Evolutionary conservation across 2,797 vertebrate species (phyloP).

Genomic region (Squalus acanthias): DNA sequence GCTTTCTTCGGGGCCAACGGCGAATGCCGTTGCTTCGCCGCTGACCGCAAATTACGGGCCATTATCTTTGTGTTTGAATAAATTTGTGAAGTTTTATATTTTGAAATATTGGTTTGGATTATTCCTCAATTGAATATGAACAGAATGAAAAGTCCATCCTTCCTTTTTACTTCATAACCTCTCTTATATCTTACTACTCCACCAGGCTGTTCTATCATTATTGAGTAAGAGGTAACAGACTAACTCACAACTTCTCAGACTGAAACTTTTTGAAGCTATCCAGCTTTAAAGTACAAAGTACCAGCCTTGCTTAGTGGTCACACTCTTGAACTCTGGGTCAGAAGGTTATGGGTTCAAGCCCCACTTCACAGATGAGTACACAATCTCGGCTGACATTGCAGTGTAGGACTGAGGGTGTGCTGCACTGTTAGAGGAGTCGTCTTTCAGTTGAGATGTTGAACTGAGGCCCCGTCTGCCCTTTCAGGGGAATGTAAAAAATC

Average conservation of each 20-base stretch:
- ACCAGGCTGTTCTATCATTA: not conserved
- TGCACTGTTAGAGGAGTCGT: not conserved
- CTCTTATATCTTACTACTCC: not conserved
- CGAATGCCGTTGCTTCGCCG: too few species aligned
- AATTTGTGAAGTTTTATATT: not conserved
- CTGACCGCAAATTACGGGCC: too few species aligned
- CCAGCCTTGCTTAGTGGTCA: not conserved
- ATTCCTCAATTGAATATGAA: not conserved
- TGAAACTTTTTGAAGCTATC: not conserved
- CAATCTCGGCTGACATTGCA: not conserved
- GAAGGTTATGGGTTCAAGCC: not conserved
- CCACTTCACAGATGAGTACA: not conserved
- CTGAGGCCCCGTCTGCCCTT: too few species aligned
- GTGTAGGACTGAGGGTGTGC: not conserved
- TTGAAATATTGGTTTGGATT: not conserved
- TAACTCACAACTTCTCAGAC: not conserved
- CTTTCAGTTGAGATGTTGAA: not conserved
- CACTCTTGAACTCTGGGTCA: not conserved
- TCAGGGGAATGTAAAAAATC: not conserved
- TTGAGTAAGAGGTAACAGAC: not conserved
- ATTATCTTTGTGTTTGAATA: not conserved
- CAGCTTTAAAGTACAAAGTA: not conserved
- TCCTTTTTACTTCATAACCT: not conserved
- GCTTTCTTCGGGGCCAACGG: too few species aligned
- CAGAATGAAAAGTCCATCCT: not conserved